Evolutionary conservation across 2,888 invertebrate species (phyloP).

Genomic region (Drosophila siamana): DNA sequence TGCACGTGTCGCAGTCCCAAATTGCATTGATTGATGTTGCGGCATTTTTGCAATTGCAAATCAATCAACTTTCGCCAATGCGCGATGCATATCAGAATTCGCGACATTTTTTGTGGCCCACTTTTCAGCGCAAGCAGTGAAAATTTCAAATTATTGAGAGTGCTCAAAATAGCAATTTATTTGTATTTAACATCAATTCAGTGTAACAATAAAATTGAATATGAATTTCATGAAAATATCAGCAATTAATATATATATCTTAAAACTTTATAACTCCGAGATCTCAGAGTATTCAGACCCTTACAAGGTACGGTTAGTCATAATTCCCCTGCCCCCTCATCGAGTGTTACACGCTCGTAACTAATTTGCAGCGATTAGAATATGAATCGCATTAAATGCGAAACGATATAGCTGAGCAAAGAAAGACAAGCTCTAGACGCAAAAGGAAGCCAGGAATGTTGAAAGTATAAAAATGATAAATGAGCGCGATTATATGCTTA

Average conservation of each 20-base stretch:
- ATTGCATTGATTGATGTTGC: slow-evolving; percentile 62
- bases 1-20: slow-evolving; percentile 59
- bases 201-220: not conserved
- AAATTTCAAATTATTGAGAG: not conserved
- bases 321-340: not conserved
- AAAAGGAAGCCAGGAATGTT: slow-evolving; percentile 27
- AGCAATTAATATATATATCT: too few relatives aligned
- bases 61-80: slow-evolving; percentile 62
- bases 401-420: slow-evolving; percentile 30
- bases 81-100: slow-evolving; percentile 2
- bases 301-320: not conserved
- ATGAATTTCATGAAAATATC: too few relatives aligned
- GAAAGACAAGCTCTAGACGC: slow-evolving; percentile 21
- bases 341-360: slow-evolving; percentile 4
- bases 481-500: slow-evolving; percentile 75
- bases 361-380: slow-evolving; percentile 54
- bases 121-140: not conserved
- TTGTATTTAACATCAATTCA: not conserved
- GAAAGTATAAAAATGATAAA: slow-evolving; percentile 72
- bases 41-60: slow-evolving; percentile 51
- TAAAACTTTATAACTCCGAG: too few relatives aligned
- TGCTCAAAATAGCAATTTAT: not conserved
- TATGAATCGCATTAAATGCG: slow-evolving; percentile 54
- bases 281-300: not conserved
- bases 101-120: not conserved